phyloP scores from a whole-genome alignment of 1,140 invertebrate genomes.

The Papilio aristodemus region DNA sequence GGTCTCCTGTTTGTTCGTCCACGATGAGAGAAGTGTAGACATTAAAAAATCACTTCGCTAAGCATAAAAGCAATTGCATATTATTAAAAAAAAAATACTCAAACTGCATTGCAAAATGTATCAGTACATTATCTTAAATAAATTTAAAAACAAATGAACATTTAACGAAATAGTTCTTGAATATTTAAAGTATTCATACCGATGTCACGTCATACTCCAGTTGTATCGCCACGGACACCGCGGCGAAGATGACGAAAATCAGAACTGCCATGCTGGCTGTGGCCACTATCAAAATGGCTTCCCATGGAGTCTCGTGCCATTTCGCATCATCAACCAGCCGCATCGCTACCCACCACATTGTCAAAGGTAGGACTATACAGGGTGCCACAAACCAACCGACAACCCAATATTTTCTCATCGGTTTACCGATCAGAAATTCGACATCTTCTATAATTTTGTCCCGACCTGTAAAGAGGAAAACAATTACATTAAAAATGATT shows the following conservation, averaged over 20 bases:
- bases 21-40: slow-evolving; percentile 28
- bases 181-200: slow-evolving; percentile 43
- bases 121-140: too few species aligned
- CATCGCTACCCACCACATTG: slow-evolving; percentile 50
- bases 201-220: slow-evolving; percentile 59
- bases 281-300: slow-evolving; percentile 38
- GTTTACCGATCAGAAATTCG: slow-evolving; percentile 56
- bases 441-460: slow-evolving; percentile 61
- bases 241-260: slow-evolving; percentile 46
- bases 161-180: too few species aligned
- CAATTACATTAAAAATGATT: slow-evolving; percentile 22
- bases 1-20: slow-evolving; percentile 28
- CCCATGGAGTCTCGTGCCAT: slow-evolving; percentile 49
- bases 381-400: slow-evolving; percentile 53
- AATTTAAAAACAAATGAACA: too few species aligned
- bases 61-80: slow-evolving; percentile 10
- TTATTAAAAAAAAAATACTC: slow-evolving; percentile 29
- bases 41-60: slow-evolving; percentile 15
- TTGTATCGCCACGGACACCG: slow-evolving; percentile 53
- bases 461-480: slow-evolving; percentile 48
- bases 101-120: neutral
- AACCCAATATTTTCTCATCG: slow-evolving; percentile 51
- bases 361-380: slow-evolving; percentile 43
- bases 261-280: slow-evolving; percentile 33
- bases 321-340: slow-evolving; percentile 34